Percentiles rank a stretch among this genome's conserved stretches.
phyloP scores from a whole-genome alignment of 2,797 vertebrate genomes.

The Enteromius anoplus region DNA sequence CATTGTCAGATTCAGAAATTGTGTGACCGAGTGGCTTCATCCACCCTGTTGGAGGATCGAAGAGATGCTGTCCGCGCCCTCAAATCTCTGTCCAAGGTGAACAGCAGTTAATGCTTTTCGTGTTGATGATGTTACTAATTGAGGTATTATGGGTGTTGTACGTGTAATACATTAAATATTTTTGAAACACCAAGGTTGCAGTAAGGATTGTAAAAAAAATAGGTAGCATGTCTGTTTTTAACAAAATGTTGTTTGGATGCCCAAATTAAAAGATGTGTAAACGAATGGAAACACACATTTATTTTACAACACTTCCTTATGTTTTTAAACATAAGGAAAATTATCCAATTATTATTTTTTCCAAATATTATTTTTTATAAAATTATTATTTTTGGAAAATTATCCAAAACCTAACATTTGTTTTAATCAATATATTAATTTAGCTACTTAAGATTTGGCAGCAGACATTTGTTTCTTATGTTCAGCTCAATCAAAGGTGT shows the following conservation, averaged over 20 bases:
- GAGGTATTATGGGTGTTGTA: background rate
- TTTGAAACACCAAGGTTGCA: background rate
- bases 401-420: background rate
- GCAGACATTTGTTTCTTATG: background rate
- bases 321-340: background rate
- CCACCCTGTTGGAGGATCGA: constrained; percentile 93
- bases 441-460: background rate
- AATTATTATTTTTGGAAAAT: background rate
- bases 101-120: background rate
- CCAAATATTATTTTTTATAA: no score
- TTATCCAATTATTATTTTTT: no score
- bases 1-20: constrained; percentile 92
- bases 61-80: constrained; percentile 95
- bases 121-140: background rate
- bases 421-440: background rate
- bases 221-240: no score
- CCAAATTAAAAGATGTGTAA: background rate
- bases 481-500: background rate
- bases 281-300: background rate
- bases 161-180: background rate
- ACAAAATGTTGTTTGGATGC: background rate
- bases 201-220: background rate
- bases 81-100: constrained; percentile 95
- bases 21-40: constrained; percentile 95
- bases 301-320: background rate